Base-by-base conservation (phyloP, 2,797 vertebrate genomes). In the Tenualosa thibaudeaui region DNA sequence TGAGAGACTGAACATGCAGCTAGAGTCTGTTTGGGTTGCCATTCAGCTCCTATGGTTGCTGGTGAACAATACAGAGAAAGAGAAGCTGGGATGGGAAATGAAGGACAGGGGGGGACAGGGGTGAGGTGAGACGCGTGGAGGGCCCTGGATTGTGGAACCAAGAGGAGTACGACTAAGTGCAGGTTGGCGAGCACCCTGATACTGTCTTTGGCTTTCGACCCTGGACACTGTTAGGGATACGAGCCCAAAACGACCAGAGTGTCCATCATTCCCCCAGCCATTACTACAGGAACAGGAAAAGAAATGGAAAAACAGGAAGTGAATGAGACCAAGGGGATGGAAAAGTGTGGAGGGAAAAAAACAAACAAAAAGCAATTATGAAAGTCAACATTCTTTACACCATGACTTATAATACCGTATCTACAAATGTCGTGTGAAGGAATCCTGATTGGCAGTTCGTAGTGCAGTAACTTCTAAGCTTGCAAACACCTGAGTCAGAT, bases 1-100 rank as follows among this genome's bases (percentile, higher is more conserved):
- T 49, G 95, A 95, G 53, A 94, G 92, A 87, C 93, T 93, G 91
- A 92, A 92, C 84, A 95, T 91, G 89, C 93, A 92, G 81, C 89
- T 91, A 88, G 91, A 89, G 91, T 95, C 92, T 90, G 81, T 91
- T 81, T 92, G 91, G 87, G 83, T 90, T 83, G 89, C 90, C 95
- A 96, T 95, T 84, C 91, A 82, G 75, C 86, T 89, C 78, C 87
- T 6, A 84, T 49, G 50, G 86, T 85, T 85, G 86, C 86, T 56
- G 84, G 82, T 84, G 8, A 56, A 83, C 84, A 85, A 87, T 85
- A 10, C 6, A 19, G 6, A 78, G 71, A 78, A 43, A 7, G 2
- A 86, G 86, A 87, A 53, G 82, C 68, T 83, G 31, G 49, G 37
- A 58, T 46, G 15, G 40, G 56, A 46, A 81, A 9, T 58, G 40